Evolutionary conservation across 2,797 vertebrate genomes (phyloP).

Genomic region (Sitta carolinensis): DNA sequence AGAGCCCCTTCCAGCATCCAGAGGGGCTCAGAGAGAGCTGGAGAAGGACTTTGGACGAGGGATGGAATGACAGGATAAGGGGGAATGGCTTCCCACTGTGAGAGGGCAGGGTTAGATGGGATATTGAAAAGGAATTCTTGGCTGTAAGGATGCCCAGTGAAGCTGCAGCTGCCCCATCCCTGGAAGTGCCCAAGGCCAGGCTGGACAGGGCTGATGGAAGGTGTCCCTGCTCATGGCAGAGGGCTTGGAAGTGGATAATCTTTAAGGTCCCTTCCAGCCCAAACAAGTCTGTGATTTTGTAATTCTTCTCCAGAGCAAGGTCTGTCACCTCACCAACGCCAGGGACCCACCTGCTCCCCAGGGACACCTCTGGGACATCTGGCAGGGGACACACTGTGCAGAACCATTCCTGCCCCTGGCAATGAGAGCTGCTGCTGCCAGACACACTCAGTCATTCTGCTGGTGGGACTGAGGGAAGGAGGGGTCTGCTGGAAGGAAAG

Average conservation of each 20-base stretch:
- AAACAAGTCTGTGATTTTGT: not conserved
- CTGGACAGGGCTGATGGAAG: not conserved
- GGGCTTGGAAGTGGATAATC: not conserved
- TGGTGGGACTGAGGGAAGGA: not conserved
- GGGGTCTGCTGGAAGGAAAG: not conserved
- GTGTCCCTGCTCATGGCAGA: not conserved
- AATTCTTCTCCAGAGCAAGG: not conserved
- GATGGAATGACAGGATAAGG: not conserved
- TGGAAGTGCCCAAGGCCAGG: not conserved
- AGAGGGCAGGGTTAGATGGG: not conserved
- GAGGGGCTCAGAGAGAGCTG: not conserved
- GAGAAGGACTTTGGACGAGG: not conserved
- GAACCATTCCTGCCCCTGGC: not conserved
- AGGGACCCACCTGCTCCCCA: not conserved
- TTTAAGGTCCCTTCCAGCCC: not conserved
- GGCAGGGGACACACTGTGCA: accelerated
- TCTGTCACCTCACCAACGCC: not conserved
- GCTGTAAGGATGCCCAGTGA: not conserved
- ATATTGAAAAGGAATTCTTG: not conserved
- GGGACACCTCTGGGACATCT: not conserved
- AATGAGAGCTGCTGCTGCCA: not conserved
- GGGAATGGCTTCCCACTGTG: not conserved
- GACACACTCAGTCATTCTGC: not conserved
- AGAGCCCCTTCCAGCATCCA: not conserved
- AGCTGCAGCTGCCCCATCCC: not conserved